Evolutionary conservation across 2,113 vertebrate species (phyloP).

Genomic region (Corythoichthys haematopterus): DNA sequence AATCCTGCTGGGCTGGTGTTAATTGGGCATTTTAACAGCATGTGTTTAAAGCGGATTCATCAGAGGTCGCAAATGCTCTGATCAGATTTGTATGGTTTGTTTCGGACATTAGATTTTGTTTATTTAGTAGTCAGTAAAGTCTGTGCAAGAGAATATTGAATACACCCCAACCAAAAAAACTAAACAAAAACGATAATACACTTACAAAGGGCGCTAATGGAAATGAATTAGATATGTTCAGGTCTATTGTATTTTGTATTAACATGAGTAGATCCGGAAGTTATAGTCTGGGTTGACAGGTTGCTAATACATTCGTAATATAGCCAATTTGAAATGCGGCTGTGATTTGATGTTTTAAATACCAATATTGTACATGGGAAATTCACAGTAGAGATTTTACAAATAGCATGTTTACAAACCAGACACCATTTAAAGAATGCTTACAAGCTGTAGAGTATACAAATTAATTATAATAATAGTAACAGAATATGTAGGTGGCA

Average conservation of each 20-base stretch:
- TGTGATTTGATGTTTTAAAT: too few species aligned
- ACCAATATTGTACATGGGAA: background rate
- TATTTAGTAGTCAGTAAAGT: background rate
- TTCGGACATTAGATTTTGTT: too few species aligned
- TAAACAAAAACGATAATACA: too few species aligned
- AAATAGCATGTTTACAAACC: background rate
- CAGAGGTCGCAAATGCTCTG: background rate
- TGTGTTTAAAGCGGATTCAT: conserved; percentile 22
- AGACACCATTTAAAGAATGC: too few species aligned
- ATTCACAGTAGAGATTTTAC: background rate
- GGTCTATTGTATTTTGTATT: background rate
- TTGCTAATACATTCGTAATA: background rate
- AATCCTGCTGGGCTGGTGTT: background rate
- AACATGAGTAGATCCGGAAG: background rate
- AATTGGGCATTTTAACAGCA: conserved; percentile 16
- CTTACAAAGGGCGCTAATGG: conserved; percentile 1
- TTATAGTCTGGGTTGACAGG: background rate
- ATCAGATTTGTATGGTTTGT: conserved; percentile 1
- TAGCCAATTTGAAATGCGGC: background rate
- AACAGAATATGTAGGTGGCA: too few species aligned
- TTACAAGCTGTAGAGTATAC: too few species aligned
- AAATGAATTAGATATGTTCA: background rate
- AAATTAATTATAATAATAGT: too few species aligned
- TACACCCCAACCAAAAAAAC: too few species aligned
- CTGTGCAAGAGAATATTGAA: background rate